Base-by-base conservation (phyloP, 1,140 invertebrate genomes). In the Aleiodes sp. region DNA sequence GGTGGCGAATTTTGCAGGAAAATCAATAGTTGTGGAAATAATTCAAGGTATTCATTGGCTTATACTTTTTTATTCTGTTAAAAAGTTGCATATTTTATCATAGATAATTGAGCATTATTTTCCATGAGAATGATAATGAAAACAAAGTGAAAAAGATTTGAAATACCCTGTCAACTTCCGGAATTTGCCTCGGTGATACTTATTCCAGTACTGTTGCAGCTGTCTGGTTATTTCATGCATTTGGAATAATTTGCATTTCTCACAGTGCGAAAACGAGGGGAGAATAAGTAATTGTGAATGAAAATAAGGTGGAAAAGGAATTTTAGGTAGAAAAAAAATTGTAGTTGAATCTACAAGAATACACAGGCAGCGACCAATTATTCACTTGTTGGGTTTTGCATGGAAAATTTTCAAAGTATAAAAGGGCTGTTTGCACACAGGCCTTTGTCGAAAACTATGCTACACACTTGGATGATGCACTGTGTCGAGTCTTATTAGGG, bases 361-460 rank as follows among this genome's bases (percentile, higher is more conserved):
- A n/a, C n/a, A n/a, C n/a, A n/a, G n/a, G n/a, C n/a, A n/a, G n/a
- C n/a, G n/a, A n/a, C n/a, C n/a, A n/a, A n/a, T n/a, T n/a, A n/a
- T n/a, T n/a, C n/a, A n/a, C n/a, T n/a, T n/a, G n/a, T n/a, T n/a
- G n/a, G n/a, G n/a, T 6, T 35, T 35, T 6, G 31, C 4, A 35
- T 35, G 31, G 10, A 35, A 6, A 35, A 4, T 35, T 35, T 10
- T 10, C 10, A 6, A 4, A 57, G 37, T 31, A 46, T 33, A 24
- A 41, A 65, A 65, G 21, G 33, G 43, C 52, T 19, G 19, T 14
- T n/a, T 9, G 2, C 12, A 16, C 21, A 35, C 16, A 14, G 2
- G 65, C 56, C 56, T 68, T 68, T 68, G 65, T 60, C 35, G 35
- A n/a, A 68, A 24, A 39, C 56, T 57, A 68, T 68, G 56, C 41